Evolutionary conservation across 53 echinoderm and acorn worm genomes (phyloP).

Genomic region (Henricia sp.): DNA sequence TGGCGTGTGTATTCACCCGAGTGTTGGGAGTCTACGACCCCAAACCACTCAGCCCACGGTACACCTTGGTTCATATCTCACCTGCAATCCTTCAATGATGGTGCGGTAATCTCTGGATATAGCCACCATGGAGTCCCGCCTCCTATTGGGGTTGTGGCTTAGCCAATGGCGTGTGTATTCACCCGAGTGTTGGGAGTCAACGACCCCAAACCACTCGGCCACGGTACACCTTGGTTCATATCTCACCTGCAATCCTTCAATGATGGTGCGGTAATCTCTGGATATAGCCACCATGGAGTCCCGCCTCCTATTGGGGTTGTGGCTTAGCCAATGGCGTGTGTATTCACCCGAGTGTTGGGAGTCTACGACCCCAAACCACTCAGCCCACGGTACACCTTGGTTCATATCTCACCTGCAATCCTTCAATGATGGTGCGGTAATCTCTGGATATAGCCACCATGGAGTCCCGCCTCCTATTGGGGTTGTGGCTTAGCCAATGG

Average conservation of each 20-base stretch:
- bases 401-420: conserved; percentile 76
- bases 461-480: conserved; percentile 72
- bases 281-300: conserved; percentile 89
- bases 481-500: conserved; percentile 81
- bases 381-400: too few species aligned
- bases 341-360: too few species aligned
- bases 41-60: too few species aligned
- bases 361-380: too few species aligned
- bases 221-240: too few species aligned
- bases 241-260: conserved; percentile 92
- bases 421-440: conserved; percentile 95
- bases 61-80: conserved; percentile 38
- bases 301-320: conserved; percentile 65
- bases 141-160: conserved; percentile 67
- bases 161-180: conserved; percentile 86
- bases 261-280: conserved; percentile 91
- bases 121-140: conserved; percentile 85
- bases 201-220: too few species aligned
- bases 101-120: conserved; percentile 90
- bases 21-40: too few species aligned
- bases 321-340: conserved; percentile 84
- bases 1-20: conserved; percentile 79
- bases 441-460: conserved; percentile 87
- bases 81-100: conserved; percentile 97
- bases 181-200: conserved; percentile 85